Evolutionary conservation across 2,797 vertebrate genomes (phyloP), one percentile per base, ranked within the genome.

Genomic region (Erethizon dorsatum): DNA sequence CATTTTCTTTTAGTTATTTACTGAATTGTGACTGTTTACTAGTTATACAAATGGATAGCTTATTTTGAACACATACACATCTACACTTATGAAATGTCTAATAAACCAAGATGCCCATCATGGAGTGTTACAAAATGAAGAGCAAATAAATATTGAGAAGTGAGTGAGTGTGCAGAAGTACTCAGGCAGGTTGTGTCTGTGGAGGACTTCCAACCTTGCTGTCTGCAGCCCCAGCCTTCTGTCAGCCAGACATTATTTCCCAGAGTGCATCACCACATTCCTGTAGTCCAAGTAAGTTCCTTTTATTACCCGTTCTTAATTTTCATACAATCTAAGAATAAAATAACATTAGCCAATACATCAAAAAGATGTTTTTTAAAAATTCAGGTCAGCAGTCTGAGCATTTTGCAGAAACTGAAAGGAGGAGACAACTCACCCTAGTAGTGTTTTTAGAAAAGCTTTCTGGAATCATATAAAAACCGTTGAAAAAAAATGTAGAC

Each of bases 271-370:
- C 57, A 37, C 3, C 37, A 41, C 6, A 26, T 41, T 83, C 2
- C 69, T 91, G 56, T 82, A 45, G 80, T 61, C 33, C 15, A 11
- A 93, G 5, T 37, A 61, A 65, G 83, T 24, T 93, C 18, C 15
- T 56, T 92, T 84, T 61, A 84, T 77, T 88, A 83, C 14, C 11
- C 83, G 61, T 79, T 18, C 59, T 61, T n/a, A 63, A 56, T 86
- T 96, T 94, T 88, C 47, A 57, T 7, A 47, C 12, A 69, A 52
- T 75, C 52, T 86, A 89, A 94, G 28, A 10, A 47, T 37, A 83
- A 50, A 63, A 71, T 69, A 3, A 33, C 52, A 69, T 75, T 86
- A 31, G 57, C 13, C 9, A 79, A 45, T 13, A 94, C 57, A 88
- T 86, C 54, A 65, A 89, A 94, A 96, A 73, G 54, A 3, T 8